Percentiles rank a stretch among this genome's conserved stretches.
Conservation (phyloP, 2,113 vertebrate species). For the Toxotes chatareus region DNA sequence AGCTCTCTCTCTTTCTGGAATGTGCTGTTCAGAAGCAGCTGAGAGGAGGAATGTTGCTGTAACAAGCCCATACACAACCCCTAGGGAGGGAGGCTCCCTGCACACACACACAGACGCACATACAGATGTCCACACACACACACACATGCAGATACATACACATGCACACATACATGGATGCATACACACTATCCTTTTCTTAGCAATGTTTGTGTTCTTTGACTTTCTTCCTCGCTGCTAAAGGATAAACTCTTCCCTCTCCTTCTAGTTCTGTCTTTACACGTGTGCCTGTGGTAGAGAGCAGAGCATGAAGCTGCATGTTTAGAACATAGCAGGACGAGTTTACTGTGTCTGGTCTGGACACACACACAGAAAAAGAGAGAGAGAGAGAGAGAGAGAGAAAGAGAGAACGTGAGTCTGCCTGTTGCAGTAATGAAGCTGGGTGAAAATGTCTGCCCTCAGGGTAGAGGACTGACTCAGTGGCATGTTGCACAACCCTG, state of each 20-base stretch:
- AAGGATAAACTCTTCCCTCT: neutral
- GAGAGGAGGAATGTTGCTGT: constrained; percentile 79
- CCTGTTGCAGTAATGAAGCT: constrained; percentile 56
- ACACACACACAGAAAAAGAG: neutral
- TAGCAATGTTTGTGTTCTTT: neutral
- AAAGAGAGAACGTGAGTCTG: constrained; percentile 61
- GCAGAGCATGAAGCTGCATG: constrained; percentile 43
- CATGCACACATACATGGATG: constrained; percentile 1
- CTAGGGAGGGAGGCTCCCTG: constrained; percentile 67
- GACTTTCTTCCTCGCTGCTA: neutral
- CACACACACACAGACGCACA: constrained; percentile 43
- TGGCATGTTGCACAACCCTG: constrained; percentile 60
- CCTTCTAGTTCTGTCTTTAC: constrained; percentile 14
- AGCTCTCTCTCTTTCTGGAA: constrained; percentile 64
- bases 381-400: neutral
- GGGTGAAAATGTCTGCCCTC: constrained; percentile 66
- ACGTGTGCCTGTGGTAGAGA: neutral
- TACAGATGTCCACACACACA: neutral
- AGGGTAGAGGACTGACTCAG: constrained; percentile 56
- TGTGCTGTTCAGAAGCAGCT: constrained; percentile 78
- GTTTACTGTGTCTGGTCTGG: constrained; percentile 8
- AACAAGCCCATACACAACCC: constrained; percentile 81
- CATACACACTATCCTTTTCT: neutral
- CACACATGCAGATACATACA: constrained; percentile 19
- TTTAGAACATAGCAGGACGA: constrained; percentile 8